Evolutionary conservation across 2,113 vertebrate genomes (phyloP), one percentile per base, ranked within the genome.

Genomic region (Neoarius graeffei): DNA sequence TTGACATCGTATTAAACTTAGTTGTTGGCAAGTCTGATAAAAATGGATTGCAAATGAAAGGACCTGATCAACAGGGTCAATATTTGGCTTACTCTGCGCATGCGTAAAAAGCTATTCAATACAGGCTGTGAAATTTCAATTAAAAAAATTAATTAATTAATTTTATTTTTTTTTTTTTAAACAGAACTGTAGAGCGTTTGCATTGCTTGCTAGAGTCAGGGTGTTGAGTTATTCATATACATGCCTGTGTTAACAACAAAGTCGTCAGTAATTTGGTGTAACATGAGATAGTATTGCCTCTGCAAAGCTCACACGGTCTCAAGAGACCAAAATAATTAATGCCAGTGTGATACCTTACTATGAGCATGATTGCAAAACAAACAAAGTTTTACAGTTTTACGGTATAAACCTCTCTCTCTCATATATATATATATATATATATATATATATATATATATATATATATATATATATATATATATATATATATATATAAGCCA

Each of bases 251-350:
- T 84, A 67, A 84, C 52, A 85, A 82, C 35, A 86, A 42, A 42
- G 80, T 1, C 8, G 64, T 84, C 54, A n/a, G 60, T 81, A 35
- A 89, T 64, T 42, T 81, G 54, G 81, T 80, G 82, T 71, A 85
- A 87, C 79, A 35, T 35, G 59, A 60, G 82, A 57, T 81, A 84
- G 57, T 79, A 89, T 30, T 79, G 27, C 27, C 54, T 80, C 69
- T 74, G 74, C 82, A 82, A 80, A 76, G 74, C 60, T 48, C 71
- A 73, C 67, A 85, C 77, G 11, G 42, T 86, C 81, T 56, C 56
- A 13, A 79, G 73, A 81, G 60, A 88, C 56, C 69, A 60, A 64
- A 25, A 83, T 15, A 15, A 71, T 56, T 79, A 67, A 77, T 52
- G 54, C 25, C 54, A 54, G 57, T 64, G 62, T 81, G 82, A 77